Evolutionary conservation across 1,140 invertebrate genomes (phyloP).

Genomic region (Adoxophyes honmai): DNA sequence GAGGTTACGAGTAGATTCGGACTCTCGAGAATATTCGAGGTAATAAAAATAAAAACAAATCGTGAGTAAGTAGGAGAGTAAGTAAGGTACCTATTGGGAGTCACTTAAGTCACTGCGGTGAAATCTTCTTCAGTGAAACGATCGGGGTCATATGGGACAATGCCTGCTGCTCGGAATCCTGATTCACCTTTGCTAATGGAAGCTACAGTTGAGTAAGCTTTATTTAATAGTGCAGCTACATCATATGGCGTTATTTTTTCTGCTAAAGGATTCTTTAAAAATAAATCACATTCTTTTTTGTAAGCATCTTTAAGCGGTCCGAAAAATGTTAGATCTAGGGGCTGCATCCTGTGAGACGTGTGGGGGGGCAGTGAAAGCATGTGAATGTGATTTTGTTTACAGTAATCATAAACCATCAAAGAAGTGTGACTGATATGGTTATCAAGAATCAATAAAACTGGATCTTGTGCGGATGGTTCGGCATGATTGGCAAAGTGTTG

Average conservation of each 20-base stretch:
- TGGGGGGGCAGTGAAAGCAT: no score
- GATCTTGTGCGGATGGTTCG: slow-evolving; percentile 29
- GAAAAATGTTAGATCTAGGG: slow-evolving; percentile 39
- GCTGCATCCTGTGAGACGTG: slow-evolving; percentile 28
- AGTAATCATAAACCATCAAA: slow-evolving; percentile 22
- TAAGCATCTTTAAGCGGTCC: slow-evolving; percentile 58
- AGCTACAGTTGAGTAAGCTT: slow-evolving; percentile 31
- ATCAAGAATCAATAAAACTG: slow-evolving; percentile 38
- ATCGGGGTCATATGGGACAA: slow-evolving; percentile 24
- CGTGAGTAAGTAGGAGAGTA: no score
- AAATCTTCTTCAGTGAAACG: slow-evolving; percentile 21
- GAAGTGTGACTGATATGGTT: slow-evolving; percentile 52
- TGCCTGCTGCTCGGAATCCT: slow-evolving; percentile 28
- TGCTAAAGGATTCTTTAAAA: slow-evolving; percentile 27
- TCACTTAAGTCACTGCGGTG: no score
- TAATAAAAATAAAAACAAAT: no score
- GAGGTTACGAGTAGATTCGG: no score
- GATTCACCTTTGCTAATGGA: slow-evolving; percentile 35
- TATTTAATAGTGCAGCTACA: slow-evolving; percentile 36
- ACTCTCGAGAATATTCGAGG: no score
- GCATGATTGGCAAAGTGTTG: slow-evolving; percentile 34
- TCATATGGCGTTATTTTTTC: slow-evolving; percentile 39
- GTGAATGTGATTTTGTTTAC: slow-evolving; percentile 26
- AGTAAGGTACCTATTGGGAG: no score
- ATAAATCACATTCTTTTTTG: slow-evolving; percentile 45